Evolutionary conservation across 2,113 vertebrate genomes (phyloP), one percentile per base, ranked within the genome.

Genomic region (Hippopotamus amphibius): DNA sequence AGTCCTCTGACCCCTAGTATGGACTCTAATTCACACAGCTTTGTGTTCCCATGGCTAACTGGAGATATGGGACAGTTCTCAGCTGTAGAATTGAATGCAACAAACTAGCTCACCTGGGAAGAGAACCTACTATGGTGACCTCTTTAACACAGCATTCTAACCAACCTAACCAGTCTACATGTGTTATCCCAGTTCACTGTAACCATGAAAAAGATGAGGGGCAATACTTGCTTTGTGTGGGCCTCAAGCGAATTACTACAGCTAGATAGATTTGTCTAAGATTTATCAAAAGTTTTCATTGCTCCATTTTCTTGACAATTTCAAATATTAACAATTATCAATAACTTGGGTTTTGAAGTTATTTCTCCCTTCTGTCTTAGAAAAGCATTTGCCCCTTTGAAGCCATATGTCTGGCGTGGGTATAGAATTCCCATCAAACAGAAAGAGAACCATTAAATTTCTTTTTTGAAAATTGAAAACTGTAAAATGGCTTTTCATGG

Each of bases 381-480:
- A 77, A 96, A 82, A 82, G 37, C 10, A 63, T 22, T 63, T 63
- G 19, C n/a, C 24, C 14, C 11, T 82, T 93, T 95, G 71, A 96
- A 76, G 41, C 2, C 48, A 19, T 88, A 80, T 71, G 76, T 94
- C 96, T 74, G 80, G 16, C 66, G 33, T 53, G 77, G 9, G 28
- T n/a, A 69, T 59, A 76, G 71, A 69, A 81, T 80, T 95, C 55
- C 8, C 30, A 95, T 88, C 33, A 53, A 66, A 96, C 15, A 92
- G 65, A 96, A 83, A 74, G 7, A 41, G 7, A 87, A 80, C 9
- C 37, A 41, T 59, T 87, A 69, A 3, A 50, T 77, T 50, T 88
- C 1, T 50, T 82, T 83, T 88, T 41, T 59, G 24, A 19, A 14
- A 76, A 50, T 83, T 79, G 21, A 74, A 83, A 53, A 22, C 4